Conservation (phyloP, 2,797 vertebrate species). For the Mormyrus hasselquistii region DNA sequence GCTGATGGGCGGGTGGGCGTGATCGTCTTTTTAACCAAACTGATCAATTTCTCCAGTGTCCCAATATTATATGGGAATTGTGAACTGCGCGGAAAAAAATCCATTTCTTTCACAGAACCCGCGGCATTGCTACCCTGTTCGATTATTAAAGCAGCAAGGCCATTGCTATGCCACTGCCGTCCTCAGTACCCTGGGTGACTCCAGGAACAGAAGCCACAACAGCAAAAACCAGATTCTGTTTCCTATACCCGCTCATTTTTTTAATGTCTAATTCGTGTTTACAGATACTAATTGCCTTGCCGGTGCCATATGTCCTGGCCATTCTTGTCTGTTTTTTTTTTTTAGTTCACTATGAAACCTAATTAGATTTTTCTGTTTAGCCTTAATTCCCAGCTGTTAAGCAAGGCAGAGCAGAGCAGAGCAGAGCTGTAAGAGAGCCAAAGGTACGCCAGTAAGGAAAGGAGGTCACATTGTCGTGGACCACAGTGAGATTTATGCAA, state of each 20-base stretch:
- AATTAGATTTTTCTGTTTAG: conserved; percentile 53
- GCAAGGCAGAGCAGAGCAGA: conserved; percentile 42
- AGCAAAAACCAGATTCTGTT: conserved; percentile 40
- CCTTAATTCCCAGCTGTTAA: conserved; percentile 53
- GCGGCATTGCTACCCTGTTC: no score
- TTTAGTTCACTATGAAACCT: conserved; percentile 51
- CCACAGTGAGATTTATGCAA: conserved; percentile 25
- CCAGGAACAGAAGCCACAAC: conserved; percentile 56
- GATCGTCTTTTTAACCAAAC: conserved; percentile 65
- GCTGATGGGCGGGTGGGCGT: conserved; percentile 22
- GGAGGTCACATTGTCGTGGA: conserved; percentile 24
- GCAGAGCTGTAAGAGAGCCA: conserved; percentile 28
- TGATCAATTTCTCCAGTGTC: conserved; percentile 57
- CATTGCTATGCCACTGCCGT: conserved; percentile 49
- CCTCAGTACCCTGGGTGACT: conserved; percentile 49
- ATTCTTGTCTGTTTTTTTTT: conserved; percentile 55
- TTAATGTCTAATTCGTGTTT: conserved; percentile 58
- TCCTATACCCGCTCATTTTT: conserved; percentile 45
- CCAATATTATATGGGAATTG: conserved; percentile 57
- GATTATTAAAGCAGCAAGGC: conserved; percentile 30
- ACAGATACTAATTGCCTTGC: conserved; percentile 61
- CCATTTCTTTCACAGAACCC: conserved; percentile 34
- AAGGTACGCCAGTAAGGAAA: conserved; percentile 22
- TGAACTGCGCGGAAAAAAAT: conserved; percentile 44
- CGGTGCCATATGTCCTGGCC: conserved; percentile 57